Conservation (phyloP, 2,888 invertebrate genomes). For the Biston stratarius region DNA sequence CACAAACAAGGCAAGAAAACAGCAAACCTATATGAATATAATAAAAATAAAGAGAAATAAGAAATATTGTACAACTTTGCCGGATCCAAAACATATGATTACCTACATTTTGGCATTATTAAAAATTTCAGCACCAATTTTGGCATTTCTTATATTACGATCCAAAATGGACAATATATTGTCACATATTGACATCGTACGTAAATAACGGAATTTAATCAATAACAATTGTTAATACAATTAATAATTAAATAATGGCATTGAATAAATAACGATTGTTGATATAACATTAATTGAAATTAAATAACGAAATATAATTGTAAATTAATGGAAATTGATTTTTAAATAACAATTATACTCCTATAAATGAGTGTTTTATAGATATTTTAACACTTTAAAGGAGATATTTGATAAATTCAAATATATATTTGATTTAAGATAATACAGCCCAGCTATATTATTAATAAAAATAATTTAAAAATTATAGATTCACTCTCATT, state of each 20-base stretch:
- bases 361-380: neutral
- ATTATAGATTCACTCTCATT: slow-evolving; percentile 51
- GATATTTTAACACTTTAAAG: neutral
- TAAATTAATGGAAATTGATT: too few species aligned
- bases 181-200: slow-evolving; percentile 19
- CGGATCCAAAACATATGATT: slow-evolving; percentile 19
- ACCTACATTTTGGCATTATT: slow-evolving; percentile 32
- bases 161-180: slow-evolving; percentile 13
- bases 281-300: too few species aligned
- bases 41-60: slow-evolving; percentile 2
- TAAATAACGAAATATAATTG: too few species aligned
- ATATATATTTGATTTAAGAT: neutral
- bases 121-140: slow-evolving; percentile 34
- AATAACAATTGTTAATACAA: neutral
- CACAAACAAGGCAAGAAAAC: slow-evolving; percentile 25
- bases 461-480: slow-evolving; percentile 37
- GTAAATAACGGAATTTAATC: slow-evolving; percentile 12
- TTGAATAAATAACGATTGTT: slow-evolving; percentile 1
- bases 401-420: neutral
- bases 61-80: slow-evolving; percentile 1
- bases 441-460: slow-evolving; percentile 5
- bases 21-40: slow-evolving; percentile 5
- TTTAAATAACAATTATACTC: neutral
- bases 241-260: slow-evolving; percentile 2
- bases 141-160: slow-evolving; percentile 30